These are phyloP conservation scores for Coranthus polyacanthus DNA, from an alignment of 2,797 vertebrate species.

Conservation along the genomic window DNA sequence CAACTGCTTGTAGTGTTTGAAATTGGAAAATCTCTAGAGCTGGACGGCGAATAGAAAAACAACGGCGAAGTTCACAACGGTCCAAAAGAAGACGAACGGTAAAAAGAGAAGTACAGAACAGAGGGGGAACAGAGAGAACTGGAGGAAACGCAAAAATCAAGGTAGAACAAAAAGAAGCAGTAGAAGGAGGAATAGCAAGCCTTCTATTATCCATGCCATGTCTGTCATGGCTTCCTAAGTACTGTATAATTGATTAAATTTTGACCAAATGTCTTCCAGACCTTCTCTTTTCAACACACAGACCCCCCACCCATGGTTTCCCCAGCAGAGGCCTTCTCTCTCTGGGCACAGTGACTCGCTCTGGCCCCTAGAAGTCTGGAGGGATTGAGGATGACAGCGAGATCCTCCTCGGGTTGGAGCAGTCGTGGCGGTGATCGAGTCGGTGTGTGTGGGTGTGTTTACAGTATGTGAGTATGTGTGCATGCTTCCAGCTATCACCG, in stretches of 20 bases:
- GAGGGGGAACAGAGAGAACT: neutral
- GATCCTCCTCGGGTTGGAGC: conserved; percentile 19
- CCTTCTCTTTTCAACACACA: conserved; percentile 46
- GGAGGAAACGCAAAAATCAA: neutral
- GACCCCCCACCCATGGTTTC: conserved; percentile 39
- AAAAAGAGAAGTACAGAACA: neutral
- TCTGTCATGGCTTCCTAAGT: conserved; percentile 58
- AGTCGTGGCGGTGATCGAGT: conserved; percentile 1
- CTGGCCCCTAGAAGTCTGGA: conserved; percentile 60
- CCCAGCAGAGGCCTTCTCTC: conserved; percentile 53
- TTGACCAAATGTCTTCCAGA: conserved; percentile 69
- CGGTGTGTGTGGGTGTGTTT: conserved; percentile 21
- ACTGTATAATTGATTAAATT: conserved; percentile 64
- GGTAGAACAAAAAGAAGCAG: conserved; percentile 20
- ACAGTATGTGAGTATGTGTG: conserved; percentile 31
- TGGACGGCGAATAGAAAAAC: conserved; percentile 26
- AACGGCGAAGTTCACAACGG: conserved; percentile 17
- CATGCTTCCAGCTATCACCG: conserved; percentile 68
- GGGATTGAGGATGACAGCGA: conserved; percentile 46
- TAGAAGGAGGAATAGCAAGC: conserved; percentile 11
- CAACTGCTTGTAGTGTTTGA: conserved; percentile 28
- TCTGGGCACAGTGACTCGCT: conserved; percentile 47
- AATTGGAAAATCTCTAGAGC: conserved; percentile 1
- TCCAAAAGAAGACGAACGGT: neutral
- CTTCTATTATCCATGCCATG: conserved; percentile 28